These are phyloP conservation scores for Cosmia pyralina DNA, from an alignment of 2,888 invertebrate species.

Conservation along the genomic window DNA sequence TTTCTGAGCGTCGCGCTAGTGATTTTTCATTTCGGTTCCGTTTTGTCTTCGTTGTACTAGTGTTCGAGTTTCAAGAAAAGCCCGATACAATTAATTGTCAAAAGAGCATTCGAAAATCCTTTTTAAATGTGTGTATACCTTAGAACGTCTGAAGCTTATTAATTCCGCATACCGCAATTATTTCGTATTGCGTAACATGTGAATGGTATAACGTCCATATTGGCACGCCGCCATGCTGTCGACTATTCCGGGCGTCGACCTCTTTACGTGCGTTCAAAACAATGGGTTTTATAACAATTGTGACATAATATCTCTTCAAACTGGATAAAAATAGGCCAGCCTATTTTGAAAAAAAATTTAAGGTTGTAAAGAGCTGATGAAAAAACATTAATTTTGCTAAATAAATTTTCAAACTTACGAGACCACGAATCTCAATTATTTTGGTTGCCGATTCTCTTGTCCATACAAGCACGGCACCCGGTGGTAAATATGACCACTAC, in stretches of 20 bases:
- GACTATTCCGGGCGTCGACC: slow-evolving; percentile 83
- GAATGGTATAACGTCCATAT: slow-evolving; percentile 77
- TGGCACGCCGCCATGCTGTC: slow-evolving; percentile 78
- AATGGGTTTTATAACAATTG: slow-evolving; percentile 75
- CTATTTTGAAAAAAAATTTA: slow-evolving; percentile 19
- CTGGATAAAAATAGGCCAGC: slow-evolving; percentile 36
- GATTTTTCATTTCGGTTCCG: neutral
- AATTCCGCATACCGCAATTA: slow-evolving; percentile 66
- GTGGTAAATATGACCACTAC: neutral
- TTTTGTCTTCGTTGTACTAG: no score
- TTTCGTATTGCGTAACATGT: slow-evolving; percentile 73
- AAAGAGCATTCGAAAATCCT: neutral
- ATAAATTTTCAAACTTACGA: neutral
- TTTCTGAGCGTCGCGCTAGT: neutral
- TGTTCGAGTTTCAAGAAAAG: no score
- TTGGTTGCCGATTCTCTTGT: neutral
- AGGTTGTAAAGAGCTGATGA: neutral
- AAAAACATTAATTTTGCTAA: neutral
- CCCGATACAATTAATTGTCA: neutral
- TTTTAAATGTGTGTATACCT: neutral
- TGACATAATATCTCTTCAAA: slow-evolving; percentile 56
- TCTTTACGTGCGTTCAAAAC: slow-evolving; percentile 76
- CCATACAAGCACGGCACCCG: neutral
- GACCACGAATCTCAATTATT: neutral
- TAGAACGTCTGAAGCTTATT: slow-evolving; percentile 48